Evolutionary conservation across 2,113 vertebrate genomes (phyloP), one percentile per base, ranked within the genome.

Genomic region (Alethe castanea): DNA sequence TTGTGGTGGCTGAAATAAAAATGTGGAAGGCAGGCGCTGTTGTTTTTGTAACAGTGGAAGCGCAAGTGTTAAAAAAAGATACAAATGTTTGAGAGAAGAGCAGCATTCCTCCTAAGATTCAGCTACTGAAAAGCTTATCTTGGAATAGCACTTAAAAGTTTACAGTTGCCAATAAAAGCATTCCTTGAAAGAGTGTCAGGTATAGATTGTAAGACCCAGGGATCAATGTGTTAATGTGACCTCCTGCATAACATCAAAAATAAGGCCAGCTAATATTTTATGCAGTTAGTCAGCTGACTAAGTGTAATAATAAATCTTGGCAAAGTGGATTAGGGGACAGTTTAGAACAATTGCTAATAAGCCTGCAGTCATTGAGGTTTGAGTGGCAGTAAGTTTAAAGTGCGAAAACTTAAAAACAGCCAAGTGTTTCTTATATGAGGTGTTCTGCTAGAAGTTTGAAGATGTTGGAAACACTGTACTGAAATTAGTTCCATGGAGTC

Each of bases 251-350:
- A 47, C 31, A 33, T 64, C 70, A 81, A 5, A 81, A 18, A 3
- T 71, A 79, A 85, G 57, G 53, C 53, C 66, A 56, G 19, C 74
- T 88, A 56, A 22, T 90, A 69, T 93, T 92, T 90, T 80, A 88
- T 56, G 53, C 73, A 76, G 29, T 88, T 88, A 48, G 52, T 69
- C 79, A 78, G 42, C 38, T 86, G 79, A 36, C 44, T 56, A 52
- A 90, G 48, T 76, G 79, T 70, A 84, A 74, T 66, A 76, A 81
- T 90, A 82, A 89, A 93, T 90, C 71, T 79, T 90, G n/a, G 26
- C 48, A 26, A 82, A 92, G 59, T 2, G 3, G 48, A 60, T 47
- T 82, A 57, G 11, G 8, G 35, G 65, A 70, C 42, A 87, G 74
- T 40, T 94, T 78, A 38, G 56, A 85, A 79, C 65, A 90, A 61